phyloP scores from a whole-genome alignment of 2,113 vertebrate species.

The Raphicerus campestris region DNA sequence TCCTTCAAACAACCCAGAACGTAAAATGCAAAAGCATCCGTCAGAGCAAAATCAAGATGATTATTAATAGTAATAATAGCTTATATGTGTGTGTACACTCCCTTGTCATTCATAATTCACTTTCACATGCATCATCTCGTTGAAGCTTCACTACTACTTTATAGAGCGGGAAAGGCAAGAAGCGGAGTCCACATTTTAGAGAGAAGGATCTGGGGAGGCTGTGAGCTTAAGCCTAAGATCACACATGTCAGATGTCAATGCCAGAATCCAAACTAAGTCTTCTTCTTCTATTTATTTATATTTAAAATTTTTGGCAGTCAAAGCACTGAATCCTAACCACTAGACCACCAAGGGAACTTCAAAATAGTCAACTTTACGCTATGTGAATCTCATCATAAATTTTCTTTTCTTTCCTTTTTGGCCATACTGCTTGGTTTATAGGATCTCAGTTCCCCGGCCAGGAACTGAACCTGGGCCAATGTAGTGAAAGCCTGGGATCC shows the following conservation, averaged over 20 bases:
- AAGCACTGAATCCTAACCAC: not conserved
- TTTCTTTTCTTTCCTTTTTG: not conserved
- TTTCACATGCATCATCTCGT: not conserved
- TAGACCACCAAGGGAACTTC: not conserved
- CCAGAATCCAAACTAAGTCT: not conserved
- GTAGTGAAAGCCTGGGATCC: not conserved
- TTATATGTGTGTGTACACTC: not conserved
- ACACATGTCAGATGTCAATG: not conserved
- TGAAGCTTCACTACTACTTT: not conserved
- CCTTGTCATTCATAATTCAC: not conserved
- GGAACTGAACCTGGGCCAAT: not conserved
- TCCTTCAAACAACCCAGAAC: not conserved
- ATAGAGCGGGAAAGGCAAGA: not conserved
- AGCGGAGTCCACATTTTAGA: not conserved
- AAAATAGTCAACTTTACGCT: not conserved
- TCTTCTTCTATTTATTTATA: not conserved
- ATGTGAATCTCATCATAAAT: not conserved
- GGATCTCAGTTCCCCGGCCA: not conserved
- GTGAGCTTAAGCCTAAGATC: not conserved
- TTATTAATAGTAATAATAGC: not conserved
- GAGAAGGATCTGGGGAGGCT: not conserved
- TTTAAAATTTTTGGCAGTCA: not conserved
- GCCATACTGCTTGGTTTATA: not conserved
- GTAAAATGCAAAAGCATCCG: not conserved
- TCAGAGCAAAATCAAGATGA: constrained; percentile 14